These are phyloP conservation scores for Cephus sareptanus DNA, from an alignment of 2,888 invertebrate species.

Conservation along the genomic window DNA sequence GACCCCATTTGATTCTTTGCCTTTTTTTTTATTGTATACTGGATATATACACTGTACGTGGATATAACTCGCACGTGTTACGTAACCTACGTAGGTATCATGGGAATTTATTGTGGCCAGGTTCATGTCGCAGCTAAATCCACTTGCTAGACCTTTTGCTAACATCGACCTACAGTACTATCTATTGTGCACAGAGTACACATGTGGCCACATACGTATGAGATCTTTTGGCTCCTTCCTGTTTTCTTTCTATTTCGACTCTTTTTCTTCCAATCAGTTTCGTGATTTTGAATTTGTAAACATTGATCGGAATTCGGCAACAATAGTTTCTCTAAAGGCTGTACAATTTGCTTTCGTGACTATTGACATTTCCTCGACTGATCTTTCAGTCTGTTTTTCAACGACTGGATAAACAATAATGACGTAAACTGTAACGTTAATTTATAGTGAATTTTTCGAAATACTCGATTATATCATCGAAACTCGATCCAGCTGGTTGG, in stretches of 20 bases:
- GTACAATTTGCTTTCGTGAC: background rate
- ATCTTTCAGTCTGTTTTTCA: background rate
- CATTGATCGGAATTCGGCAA: background rate
- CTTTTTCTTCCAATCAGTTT: background rate
- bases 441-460: background rate
- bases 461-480: too few species aligned
- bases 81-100: background rate
- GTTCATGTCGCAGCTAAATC: background rate
- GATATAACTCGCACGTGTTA: background rate
- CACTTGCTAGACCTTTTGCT: background rate
- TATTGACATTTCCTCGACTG: background rate
- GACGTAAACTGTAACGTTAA: background rate
- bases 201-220: background rate
- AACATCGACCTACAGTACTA: background rate
- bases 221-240: background rate
- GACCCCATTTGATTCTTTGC: background rate
- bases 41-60: background rate
- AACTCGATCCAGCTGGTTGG: background rate
- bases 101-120: background rate
- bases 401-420: background rate
- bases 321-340: background rate
- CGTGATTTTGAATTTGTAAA: background rate
- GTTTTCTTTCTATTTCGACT: background rate
- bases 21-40: background rate
- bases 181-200: background rate